Base-by-base conservation (phyloP, 2,797 vertebrate species). In the Acrossocheilus wenchowensis region DNA sequence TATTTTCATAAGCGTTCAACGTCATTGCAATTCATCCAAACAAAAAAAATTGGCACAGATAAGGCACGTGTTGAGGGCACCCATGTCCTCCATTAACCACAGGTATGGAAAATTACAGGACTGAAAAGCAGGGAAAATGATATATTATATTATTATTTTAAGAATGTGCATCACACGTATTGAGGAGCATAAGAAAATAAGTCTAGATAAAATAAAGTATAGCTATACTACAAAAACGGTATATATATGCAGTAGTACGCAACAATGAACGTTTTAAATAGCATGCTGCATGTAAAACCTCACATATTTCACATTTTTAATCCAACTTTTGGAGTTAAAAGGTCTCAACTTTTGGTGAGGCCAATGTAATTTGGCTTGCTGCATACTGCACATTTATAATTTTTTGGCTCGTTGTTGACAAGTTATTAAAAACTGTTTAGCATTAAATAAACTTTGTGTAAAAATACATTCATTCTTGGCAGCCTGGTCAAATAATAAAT, bases 1-100 rank as follows among this genome's bases (percentile, higher is more conserved):
- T 23, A 19, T 50, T 77, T 72, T 60, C 23, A 60, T 34, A 60
- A 71, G 39, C 48, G 4, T 41, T 23, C 4, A 41, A 7, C 34
- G 0, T 14, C 41, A 54, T 84, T 54, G 8, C n/a, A 78, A 30
- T 52, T 78, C 57, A 84, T 66, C 8, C 34, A 54, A 19, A 68
- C 23, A 34, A 30, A 30, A 30, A 17, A 10, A 41, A 12, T 26
- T 39, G 23, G 5, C 12, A 66, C 15, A 54, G 48, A 84, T 54
- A 78, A 39, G 19, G 30, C 6, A 48, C 0, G 11, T 39, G 30
- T 54, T 84, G 21, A 21, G 17, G 73, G 62, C n/a, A 69, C 48
- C 83, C 60, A 78, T 39, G 68, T 84, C 45, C 17, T 30, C 19
- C n/a, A 62, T 75, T 83, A 62, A 30, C 9, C 52, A 62, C 11